Evolutionary conservation across 2,797 vertebrate genomes (phyloP).

Genomic region (Urocyon cinereoargenteus): DNA sequence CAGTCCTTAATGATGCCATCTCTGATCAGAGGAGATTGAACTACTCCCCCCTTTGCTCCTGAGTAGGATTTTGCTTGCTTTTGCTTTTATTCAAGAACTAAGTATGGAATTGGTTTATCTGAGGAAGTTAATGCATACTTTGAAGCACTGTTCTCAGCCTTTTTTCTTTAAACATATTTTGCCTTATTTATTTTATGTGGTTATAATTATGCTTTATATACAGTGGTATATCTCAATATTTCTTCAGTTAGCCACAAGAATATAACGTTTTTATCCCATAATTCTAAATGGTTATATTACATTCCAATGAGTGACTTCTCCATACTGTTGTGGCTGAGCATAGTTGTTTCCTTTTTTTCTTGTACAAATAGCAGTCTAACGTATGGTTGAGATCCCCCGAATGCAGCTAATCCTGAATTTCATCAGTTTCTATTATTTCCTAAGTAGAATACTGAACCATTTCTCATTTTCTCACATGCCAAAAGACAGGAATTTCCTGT

Average conservation of each 20-base stretch:
- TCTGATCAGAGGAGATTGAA: not conserved
- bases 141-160: not conserved
- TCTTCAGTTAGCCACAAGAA: not conserved
- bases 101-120: not conserved
- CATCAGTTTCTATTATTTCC: not conserved
- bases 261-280: not conserved
- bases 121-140: not conserved
- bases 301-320: not conserved
- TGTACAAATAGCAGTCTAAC: not conserved
- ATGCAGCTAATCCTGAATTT: not conserved
- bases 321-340: not conserved
- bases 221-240: not conserved
- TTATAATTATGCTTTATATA: not conserved
- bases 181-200: not conserved
- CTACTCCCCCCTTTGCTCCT: not conserved
- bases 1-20: not conserved
- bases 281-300: slow-evolving; percentile 11
- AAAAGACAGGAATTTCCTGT: not conserved
- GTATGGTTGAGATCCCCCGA: not conserved
- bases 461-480: not conserved
- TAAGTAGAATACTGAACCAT: not conserved
- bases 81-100: not conserved
- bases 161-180: not conserved
- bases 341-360: not conserved
- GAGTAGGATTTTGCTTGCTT: not conserved